A percentile compares a stretch with the other conserved stretches of the same genome.
phyloP scores from a whole-genome alignment of 2,888 invertebrate species.

The Leptopilina drosophilae region DNA sequence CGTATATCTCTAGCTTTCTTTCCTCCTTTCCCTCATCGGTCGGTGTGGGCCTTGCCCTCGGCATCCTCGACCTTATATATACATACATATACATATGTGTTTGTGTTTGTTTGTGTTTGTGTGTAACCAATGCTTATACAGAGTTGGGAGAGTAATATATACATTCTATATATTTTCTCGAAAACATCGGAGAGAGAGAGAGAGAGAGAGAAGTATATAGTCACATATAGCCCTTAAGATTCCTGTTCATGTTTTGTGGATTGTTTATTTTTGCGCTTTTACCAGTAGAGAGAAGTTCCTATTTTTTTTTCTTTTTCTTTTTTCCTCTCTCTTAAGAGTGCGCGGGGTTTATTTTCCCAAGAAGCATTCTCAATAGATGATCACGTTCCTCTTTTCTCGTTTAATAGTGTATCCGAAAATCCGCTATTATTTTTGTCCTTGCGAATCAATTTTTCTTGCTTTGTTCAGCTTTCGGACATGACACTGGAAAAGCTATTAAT shows the following conservation, averaged over 20 bases:
- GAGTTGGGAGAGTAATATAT: background rate
- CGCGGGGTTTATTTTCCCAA: slow-evolving; percentile 55
- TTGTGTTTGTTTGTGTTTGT: too few species aligned
- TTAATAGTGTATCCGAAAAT: slow-evolving; percentile 24
- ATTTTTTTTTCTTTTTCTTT: slow-evolving; percentile 57
- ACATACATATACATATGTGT: too few species aligned
- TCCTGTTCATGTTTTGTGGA: slow-evolving; percentile 49
- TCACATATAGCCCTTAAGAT: background rate
- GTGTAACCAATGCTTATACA: background rate
- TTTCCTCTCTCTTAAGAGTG: slow-evolving; percentile 58
- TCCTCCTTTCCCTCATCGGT: slow-evolving; percentile 48
- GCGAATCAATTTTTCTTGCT: too few species aligned
- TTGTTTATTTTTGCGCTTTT: slow-evolving; percentile 50
- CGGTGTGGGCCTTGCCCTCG: slow-evolving; percentile 48
- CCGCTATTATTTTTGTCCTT: too few species aligned
- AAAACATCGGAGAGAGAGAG: background rate
- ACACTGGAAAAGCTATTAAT: too few species aligned
- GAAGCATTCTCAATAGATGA: slow-evolving; percentile 51
- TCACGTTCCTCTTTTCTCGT: slow-evolving; percentile 52
- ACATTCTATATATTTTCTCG: slow-evolving; percentile 16
- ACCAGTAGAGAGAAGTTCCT: slow-evolving; percentile 44
- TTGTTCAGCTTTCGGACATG: too few species aligned
- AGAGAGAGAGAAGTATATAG: background rate
- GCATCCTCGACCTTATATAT: slow-evolving; percentile 10
- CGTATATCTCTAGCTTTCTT: slow-evolving; percentile 64